A percentile compares a stretch with the other conserved stretches of the same genome.
Evolutionary conservation across 2,888 invertebrate species (phyloP).

Genomic region (Ormyrus labotus): DNA sequence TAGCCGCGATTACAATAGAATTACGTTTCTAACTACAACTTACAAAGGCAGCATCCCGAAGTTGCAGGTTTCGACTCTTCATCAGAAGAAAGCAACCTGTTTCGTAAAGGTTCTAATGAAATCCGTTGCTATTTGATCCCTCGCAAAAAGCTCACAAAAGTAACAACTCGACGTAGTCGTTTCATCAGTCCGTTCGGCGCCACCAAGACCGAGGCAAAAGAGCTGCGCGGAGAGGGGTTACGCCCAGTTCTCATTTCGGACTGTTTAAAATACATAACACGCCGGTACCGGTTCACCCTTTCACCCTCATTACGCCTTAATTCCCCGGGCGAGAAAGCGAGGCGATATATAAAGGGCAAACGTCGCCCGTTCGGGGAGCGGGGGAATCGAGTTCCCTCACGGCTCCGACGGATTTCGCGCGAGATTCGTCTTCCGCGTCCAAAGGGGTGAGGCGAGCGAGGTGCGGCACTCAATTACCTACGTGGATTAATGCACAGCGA

Average conservation of each 20-base stretch:
- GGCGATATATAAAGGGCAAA: not conserved
- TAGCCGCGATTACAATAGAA: no score
- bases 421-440: conserved; percentile 9
- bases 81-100: no score
- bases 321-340: conserved; percentile 16
- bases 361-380: conserved; percentile 6
- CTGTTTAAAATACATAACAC: conserved; percentile 39
- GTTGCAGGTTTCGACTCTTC: no score
- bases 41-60: no score
- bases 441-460: not conserved
- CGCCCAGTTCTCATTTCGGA: not conserved
- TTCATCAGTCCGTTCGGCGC: no score
- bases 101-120: no score
- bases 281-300: not conserved
- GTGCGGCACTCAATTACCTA: conserved; percentile 48
- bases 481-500: conserved; percentile 50
- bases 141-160: not conserved
- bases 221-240: no score
- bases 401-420: conserved; percentile 31
- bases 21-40: no score
- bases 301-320: conserved; percentile 35
- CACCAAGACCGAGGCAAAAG: no score
- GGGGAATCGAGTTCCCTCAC: conserved; percentile 29
- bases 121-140: not conserved
- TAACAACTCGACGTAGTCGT: no score